A percentile compares a stretch with the other conserved stretches of the same genome.
phyloP scores from a whole-genome alignment of 2,113 vertebrate genomes.

The Silurus meridionalis region DNA sequence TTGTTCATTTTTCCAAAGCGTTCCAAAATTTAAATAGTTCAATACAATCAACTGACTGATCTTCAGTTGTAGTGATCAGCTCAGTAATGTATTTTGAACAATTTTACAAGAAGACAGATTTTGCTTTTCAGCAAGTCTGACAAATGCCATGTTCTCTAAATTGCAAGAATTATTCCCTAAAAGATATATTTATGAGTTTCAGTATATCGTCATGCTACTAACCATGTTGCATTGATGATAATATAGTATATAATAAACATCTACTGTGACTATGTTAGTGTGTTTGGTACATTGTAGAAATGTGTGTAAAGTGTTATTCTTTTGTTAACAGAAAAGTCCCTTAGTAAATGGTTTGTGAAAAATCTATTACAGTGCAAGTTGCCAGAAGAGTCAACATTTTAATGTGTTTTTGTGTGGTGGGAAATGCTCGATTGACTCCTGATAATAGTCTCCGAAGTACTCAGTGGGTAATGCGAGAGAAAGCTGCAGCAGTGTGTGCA shows the following conservation, averaged over 20 bases:
- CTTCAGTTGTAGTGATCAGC: no score
- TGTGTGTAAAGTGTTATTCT: background rate
- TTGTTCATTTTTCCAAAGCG: no score
- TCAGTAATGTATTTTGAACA: background rate
- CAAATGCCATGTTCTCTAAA: background rate
- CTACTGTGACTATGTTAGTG: background rate
- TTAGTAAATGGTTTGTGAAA: constrained; percentile 23
- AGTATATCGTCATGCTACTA: background rate
- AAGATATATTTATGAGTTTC: background rate
- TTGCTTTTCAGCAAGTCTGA: background rate
- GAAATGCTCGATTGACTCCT: constrained; percentile 29
- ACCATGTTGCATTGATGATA: background rate
- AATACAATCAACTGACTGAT: background rate
- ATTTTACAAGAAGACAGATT: background rate
- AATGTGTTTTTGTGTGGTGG: constrained; percentile 34
- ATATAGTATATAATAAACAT: background rate
- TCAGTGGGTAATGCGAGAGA: constrained; percentile 22
- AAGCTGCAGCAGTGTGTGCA: constrained; percentile 23
- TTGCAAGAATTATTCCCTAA: background rate
- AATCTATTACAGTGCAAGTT: constrained; percentile 11
- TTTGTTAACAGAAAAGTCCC: constrained; percentile 14
- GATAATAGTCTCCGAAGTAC: constrained; percentile 16
- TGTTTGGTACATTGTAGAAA: background rate
- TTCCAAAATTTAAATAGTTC: background rate
- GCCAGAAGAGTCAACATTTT: background rate